A percentile compares a stretch with the other conserved stretches of the same genome.
These are phyloP conservation scores for Subanguina moxae DNA, from an alignment of 1,140 invertebrate genomes.

Conservation along the genomic window DNA sequence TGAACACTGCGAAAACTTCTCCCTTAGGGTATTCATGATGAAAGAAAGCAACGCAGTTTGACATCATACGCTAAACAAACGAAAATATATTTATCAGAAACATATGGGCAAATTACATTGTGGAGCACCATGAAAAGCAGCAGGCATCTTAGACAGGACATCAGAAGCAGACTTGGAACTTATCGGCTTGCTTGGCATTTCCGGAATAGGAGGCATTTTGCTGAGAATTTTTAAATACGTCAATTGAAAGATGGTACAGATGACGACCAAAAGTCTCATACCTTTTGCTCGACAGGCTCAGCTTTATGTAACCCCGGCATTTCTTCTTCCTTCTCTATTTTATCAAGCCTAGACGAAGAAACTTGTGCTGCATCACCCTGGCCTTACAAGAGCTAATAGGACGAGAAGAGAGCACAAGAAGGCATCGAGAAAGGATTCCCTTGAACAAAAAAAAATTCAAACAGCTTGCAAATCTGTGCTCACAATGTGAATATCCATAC, in stretches of 20 bases:
- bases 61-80: slow-evolving; percentile 5
- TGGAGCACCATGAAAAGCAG: not conserved
- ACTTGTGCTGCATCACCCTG: slow-evolving; percentile 37
- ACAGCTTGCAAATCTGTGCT: too few relatives aligned
- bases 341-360: not conserved
- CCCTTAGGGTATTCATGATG: too few relatives aligned
- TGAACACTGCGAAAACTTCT: too few relatives aligned
- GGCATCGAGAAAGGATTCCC: too few relatives aligned
- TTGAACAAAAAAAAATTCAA: too few relatives aligned
- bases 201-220: slow-evolving; percentile 36
- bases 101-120: not conserved
- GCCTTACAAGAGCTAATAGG: too few relatives aligned
- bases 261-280: too few relatives aligned
- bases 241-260: not conserved
- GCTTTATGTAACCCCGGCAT: not conserved
- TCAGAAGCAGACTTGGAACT: slow-evolving; percentile 49
- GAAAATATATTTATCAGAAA: not conserved
- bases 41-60: too few relatives aligned
- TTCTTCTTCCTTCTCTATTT: slow-evolving; percentile 30
- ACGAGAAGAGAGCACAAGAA: too few relatives aligned
- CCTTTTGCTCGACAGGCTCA: slow-evolving; percentile 4
- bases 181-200: slow-evolving; percentile 41
- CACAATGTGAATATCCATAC: too few relatives aligned
- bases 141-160: slow-evolving; percentile 20
- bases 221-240: slow-evolving; percentile 46